Conservation (phyloP, 2,888 invertebrate genomes). For the Thecophora atra region DNA sequence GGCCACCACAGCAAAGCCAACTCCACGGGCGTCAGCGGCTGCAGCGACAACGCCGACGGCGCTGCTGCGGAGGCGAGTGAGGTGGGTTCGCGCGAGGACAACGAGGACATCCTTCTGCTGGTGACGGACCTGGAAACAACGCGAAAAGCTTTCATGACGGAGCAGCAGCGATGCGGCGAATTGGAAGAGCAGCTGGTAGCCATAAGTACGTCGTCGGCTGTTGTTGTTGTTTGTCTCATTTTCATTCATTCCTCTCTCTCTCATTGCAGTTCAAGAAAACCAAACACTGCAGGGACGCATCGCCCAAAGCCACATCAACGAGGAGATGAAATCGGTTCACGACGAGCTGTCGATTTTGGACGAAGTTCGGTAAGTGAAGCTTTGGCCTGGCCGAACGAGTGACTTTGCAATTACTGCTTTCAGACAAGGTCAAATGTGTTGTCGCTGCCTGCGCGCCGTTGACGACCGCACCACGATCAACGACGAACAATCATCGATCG, state of each 20-base stretch:
- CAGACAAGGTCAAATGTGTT: slow-evolving; percentile 85
- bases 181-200: slow-evolving; percentile 80
- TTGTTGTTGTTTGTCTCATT: neutral
- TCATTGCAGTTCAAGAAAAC: slow-evolving; percentile 61
- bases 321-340: slow-evolving; percentile 78
- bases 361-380: slow-evolving; percentile 78
- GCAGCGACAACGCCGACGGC: slow-evolving; percentile 39
- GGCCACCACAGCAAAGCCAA: slow-evolving; percentile 53
- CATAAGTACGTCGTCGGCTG: slow-evolving; percentile 55
- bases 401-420: slow-evolving; percentile 4
- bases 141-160: slow-evolving; percentile 74
- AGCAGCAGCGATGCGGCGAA: slow-evolving; percentile 78
- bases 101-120: slow-evolving; percentile 68
- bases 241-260: neutral
- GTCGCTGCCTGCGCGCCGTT: slow-evolving; percentile 78
- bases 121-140: slow-evolving; percentile 78
- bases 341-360: slow-evolving; percentile 85
- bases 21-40: slow-evolving; percentile 57
- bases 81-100: slow-evolving; percentile 55
- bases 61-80: slow-evolving; percentile 48
- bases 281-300: slow-evolving; percentile 62
- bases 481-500: slow-evolving; percentile 70
- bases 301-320: slow-evolving; percentile 69
- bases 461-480: slow-evolving; percentile 66
- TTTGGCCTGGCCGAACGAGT: neutral